Conservation (phyloP, 2,113 vertebrate genomes). For the Gallinago paraguaiae region DNA sequence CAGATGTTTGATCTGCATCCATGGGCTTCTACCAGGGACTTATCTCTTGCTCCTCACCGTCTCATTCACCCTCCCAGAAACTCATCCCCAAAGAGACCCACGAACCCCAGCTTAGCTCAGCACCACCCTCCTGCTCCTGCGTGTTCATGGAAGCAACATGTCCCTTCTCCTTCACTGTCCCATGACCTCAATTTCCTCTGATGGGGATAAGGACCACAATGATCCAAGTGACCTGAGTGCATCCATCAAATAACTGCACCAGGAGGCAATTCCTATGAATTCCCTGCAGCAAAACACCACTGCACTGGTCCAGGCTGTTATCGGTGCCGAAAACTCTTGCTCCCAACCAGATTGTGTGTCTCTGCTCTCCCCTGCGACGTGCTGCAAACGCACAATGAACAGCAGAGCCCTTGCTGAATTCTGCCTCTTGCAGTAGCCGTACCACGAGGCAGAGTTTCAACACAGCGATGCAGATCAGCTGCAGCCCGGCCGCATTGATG, state of each 20-base stretch:
- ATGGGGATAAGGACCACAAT: background rate
- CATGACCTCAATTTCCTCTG: background rate
- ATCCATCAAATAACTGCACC: background rate
- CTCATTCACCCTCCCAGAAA: background rate
- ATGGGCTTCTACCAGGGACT: background rate
- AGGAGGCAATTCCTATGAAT: background rate
- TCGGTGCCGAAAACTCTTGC: background rate
- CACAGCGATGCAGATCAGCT: background rate
- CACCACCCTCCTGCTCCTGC: background rate
- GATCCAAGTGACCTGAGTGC: fast-evolving
- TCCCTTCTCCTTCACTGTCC: background rate
- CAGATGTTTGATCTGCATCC: background rate
- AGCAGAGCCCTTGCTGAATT: background rate
- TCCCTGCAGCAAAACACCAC: background rate
- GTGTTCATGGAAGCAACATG: background rate
- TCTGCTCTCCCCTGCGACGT: background rate
- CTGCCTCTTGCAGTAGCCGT: background rate
- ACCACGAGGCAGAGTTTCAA: background rate
- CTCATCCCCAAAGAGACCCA: background rate
- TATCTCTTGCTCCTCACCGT: background rate
- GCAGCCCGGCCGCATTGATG: fast-evolving
- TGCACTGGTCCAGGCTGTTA: background rate
- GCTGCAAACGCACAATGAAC: background rate
- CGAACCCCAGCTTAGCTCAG: background rate
- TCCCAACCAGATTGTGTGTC: background rate